Percentiles rank a stretch among this genome's conserved stretches.
Evolutionary conservation across 2,797 vertebrate species (phyloP).

Genomic region (Streptopelia turtur): DNA sequence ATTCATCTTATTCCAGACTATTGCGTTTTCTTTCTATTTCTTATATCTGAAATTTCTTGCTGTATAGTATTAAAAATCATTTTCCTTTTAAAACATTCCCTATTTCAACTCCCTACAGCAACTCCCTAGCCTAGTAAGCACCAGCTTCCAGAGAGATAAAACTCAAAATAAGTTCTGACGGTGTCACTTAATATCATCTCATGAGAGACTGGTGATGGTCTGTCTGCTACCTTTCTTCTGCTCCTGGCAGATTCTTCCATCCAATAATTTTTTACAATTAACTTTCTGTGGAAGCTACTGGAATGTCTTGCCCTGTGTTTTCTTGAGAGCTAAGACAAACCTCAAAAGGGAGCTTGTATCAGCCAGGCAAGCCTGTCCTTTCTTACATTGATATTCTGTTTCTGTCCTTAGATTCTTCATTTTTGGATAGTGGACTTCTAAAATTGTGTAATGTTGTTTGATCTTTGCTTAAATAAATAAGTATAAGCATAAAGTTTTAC

Average conservation of each 20-base stretch:
- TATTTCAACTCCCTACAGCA: neutral
- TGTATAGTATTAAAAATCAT: neutral
- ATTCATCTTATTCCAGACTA: neutral
- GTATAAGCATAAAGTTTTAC: neutral
- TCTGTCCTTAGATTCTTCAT: neutral
- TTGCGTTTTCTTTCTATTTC: constrained; percentile 11
- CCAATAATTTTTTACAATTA: neutral
- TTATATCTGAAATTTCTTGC: neutral
- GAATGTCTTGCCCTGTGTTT: neutral
- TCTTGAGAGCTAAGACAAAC: neutral
- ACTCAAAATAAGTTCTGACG: neutral
- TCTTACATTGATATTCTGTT: neutral
- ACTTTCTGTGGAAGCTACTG: neutral
- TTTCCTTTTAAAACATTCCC: neutral
- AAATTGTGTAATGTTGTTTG: neutral
- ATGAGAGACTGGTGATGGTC: neutral
- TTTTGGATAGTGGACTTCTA: neutral
- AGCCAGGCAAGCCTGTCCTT: neutral
- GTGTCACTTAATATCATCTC: neutral
- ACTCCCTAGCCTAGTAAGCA: neutral
- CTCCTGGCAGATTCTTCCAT: neutral
- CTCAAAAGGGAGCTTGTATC: neutral
- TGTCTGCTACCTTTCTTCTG: neutral
- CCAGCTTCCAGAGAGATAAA: neutral
- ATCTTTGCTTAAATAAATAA: neutral